Evolutionary conservation across 2,113 vertebrate species (phyloP).

Genomic region (Garra rufa): DNA sequence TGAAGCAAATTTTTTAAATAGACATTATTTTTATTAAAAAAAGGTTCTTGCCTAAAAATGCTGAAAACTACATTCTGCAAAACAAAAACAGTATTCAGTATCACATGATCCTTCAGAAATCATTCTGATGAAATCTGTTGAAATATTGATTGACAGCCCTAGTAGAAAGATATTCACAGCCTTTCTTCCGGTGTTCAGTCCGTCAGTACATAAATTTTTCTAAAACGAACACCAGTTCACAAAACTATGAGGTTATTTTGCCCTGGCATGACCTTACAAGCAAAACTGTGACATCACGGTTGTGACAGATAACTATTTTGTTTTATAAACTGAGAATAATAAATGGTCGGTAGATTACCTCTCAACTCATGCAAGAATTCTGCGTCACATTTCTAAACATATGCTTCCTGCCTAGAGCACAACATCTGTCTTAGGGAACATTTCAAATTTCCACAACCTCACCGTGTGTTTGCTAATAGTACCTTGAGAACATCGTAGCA

Average conservation of each 20-base stretch:
- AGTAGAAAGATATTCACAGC: not conserved
- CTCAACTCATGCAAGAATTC: not conserved
- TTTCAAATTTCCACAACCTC: constrained; percentile 16
- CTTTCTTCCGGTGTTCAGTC: not conserved
- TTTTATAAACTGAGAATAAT: constrained; percentile 6
- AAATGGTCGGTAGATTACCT: not conserved
- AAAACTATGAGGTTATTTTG: not conserved
- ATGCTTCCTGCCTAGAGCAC: not conserved
- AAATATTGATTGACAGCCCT: not conserved
- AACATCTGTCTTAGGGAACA: constrained; percentile 19
- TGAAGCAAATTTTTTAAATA: too few species aligned
- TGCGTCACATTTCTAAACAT: not conserved
- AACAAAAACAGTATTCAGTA: too few species aligned
- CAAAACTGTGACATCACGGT: not conserved
- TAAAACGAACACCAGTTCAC: not conserved
- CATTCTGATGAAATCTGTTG: too few species aligned
- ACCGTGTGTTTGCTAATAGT: not conserved
- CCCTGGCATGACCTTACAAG: not conserved
- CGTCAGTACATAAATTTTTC: not conserved
- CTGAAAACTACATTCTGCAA: too few species aligned
- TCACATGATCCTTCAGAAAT: too few species aligned
- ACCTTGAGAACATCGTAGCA: too few species aligned
- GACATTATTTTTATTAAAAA: too few species aligned
- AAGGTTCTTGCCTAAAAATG: too few species aligned
- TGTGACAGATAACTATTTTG: not conserved